Percentiles rank a stretch among this genome's conserved stretches.
Conservation (phyloP, 2,888 invertebrate species). For the Rotaria macrura region DNA sequence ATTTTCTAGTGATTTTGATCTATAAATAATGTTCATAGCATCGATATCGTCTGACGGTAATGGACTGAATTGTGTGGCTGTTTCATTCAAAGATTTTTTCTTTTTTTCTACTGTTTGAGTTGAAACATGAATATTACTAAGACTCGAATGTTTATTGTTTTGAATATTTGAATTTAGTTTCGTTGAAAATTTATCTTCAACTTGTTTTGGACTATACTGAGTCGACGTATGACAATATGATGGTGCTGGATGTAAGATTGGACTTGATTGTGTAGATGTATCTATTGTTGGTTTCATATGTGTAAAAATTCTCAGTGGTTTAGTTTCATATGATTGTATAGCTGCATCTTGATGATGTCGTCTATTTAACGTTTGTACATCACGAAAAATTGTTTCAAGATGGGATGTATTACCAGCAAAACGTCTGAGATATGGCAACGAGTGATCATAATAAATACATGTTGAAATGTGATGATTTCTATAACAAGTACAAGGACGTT, state of each 20-base stretch:
- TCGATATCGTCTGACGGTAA: neutral
- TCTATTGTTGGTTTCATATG: neutral
- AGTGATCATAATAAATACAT: slow-evolving; percentile 1
- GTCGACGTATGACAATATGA: neutral
- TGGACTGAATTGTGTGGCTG: neutral
- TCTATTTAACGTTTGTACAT: neutral
- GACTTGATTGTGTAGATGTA: neutral
- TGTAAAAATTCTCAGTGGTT: neutral
- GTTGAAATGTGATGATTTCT: neutral
- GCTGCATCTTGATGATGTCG: neutral
- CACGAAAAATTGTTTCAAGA: neutral
- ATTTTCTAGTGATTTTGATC: neutral
- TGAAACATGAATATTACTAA: neutral
- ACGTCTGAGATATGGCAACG: neutral
- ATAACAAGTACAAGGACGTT: neutral
- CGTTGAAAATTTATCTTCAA: neutral
- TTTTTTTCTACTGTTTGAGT: neutral
- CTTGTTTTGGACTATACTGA: neutral
- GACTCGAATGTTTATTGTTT: too few species aligned
- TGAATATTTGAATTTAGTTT: too few species aligned
- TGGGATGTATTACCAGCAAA: neutral
- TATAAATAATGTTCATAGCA: neutral
- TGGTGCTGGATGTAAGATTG: neutral
- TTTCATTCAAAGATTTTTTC: neutral
- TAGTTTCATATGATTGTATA: neutral